Conservation (phyloP, 2,888 invertebrate genomes). For the Galerucella pusilla region DNA sequence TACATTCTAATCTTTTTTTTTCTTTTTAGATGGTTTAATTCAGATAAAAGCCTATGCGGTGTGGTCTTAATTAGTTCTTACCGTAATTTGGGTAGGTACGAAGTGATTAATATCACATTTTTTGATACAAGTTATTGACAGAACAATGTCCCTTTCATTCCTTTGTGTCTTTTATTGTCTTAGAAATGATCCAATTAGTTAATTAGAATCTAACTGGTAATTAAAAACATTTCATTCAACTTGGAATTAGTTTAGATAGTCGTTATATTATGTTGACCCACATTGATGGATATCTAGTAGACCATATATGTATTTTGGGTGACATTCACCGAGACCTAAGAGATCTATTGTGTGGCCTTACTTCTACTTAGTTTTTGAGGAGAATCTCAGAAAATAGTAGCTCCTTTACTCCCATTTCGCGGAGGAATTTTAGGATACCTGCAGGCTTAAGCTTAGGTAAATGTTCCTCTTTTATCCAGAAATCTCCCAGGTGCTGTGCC, state of each 20-base stretch:
- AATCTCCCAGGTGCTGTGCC: no score
- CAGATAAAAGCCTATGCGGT: conserved; percentile 15
- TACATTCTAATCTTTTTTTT: conserved; percentile 11
- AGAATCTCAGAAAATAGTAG: no score
- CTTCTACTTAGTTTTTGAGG: no score
- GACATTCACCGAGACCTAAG: no score
- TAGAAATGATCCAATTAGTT: conserved; percentile 20
- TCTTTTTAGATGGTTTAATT: conserved; percentile 9
- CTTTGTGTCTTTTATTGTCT: conserved; percentile 21
- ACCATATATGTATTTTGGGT: no score
- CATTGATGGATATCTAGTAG: not conserved
- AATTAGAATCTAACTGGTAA: conserved; percentile 14
- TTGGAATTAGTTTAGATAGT: not conserved
- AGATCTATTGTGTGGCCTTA: no score
- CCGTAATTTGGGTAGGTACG: conserved; percentile 28
- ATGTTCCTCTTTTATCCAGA: no score
- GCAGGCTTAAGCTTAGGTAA: no score
- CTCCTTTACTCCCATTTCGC: no score
- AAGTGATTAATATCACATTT: conserved; percentile 23
- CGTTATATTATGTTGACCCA: not conserved
- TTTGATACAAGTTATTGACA: conserved; percentile 32
- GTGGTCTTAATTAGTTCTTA: conserved; percentile 25
- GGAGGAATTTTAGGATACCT: no score
- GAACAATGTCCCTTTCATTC: conserved; percentile 30
- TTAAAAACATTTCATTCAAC: conserved; percentile 5